These are phyloP conservation scores for Apis laboriosa DNA, from an alignment of 1,140 invertebrate species.

Conservation along the genomic window DNA sequence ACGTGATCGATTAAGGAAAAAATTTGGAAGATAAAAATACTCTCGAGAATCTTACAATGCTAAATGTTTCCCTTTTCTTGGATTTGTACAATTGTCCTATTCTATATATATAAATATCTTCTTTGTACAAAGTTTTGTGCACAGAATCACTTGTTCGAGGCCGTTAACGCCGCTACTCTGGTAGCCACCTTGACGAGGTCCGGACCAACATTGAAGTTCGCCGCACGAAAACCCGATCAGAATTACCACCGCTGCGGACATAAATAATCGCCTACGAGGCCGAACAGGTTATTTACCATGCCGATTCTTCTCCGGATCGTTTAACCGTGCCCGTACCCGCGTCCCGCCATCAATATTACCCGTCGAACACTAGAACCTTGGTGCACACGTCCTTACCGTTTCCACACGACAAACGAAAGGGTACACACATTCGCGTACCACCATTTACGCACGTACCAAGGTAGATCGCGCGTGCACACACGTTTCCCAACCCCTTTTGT, in stretches of 20 bases:
- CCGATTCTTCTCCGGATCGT: slow-evolving; percentile 59
- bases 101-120: too few species aligned
- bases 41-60: too few species aligned
- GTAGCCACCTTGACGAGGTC: neutral
- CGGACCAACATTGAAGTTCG: neutral
- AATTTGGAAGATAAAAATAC: too few species aligned
- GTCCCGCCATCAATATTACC: slow-evolving; percentile 79
- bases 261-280: slow-evolving; percentile 57
- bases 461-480: neutral
- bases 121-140: too few species aligned
- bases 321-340: slow-evolving; percentile 57
- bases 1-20: too few species aligned
- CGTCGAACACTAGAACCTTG: slow-evolving; percentile 72
- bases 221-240: slow-evolving; percentile 41
- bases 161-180: neutral
- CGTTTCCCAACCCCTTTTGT: slow-evolving; percentile 66
- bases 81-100: too few species aligned
- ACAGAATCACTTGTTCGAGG: too few species aligned
- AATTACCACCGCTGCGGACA: slow-evolving; percentile 39
- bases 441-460: too few species aligned
- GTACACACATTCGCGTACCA: neutral
- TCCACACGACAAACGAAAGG: slow-evolving; percentile 8
- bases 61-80: too few species aligned
- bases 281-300: slow-evolving; percentile 62
- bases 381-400: slow-evolving; percentile 35